Evolutionary conservation across 2,888 invertebrate species (phyloP).

Genomic region (Salpingus planirostris): DNA sequence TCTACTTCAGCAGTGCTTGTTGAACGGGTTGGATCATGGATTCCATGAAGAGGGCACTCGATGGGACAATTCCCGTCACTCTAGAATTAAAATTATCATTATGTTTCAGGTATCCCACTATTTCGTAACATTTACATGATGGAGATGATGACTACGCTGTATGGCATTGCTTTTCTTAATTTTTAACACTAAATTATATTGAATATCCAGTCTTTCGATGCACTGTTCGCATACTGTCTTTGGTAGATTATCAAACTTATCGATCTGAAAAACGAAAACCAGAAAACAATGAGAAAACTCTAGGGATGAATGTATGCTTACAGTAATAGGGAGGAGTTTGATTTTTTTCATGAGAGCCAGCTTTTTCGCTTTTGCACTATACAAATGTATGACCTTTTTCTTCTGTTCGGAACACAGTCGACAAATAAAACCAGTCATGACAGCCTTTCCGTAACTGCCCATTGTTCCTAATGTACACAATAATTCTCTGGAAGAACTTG

Average conservation of each 20-base stretch:
- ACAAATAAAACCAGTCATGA: constrained; percentile 76
- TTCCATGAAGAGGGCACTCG: constrained; percentile 32
- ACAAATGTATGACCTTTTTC: constrained; percentile 73
- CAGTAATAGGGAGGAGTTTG: constrained; percentile 71
- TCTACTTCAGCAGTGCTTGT: constrained; percentile 8
- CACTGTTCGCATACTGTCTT: constrained; percentile 57
- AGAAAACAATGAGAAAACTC: constrained; percentile 4
- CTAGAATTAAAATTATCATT: constrained; percentile 23
- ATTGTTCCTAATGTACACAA: no score
- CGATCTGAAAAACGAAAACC: constrained; percentile 28
- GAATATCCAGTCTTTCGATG: constrained; percentile 46
- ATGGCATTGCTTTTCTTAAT: constrained; percentile 38
- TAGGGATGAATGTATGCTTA: constrained; percentile 39
- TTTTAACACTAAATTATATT: constrained; percentile 44
- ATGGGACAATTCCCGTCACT: constrained; percentile 33
- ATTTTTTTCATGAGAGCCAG: constrained; percentile 71
- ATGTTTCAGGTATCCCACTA: no score
- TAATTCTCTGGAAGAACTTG: no score
- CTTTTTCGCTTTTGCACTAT: constrained; percentile 69
- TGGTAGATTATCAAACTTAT: constrained; percentile 48
- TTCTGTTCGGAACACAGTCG: constrained; percentile 81
- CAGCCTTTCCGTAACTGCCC: constrained; percentile 76
- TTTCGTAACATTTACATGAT: no score
- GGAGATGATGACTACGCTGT: constrained; percentile 30
- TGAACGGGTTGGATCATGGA: constrained; percentile 20